Conservation (phyloP, 2,797 vertebrate genomes). For the Sphenodon punctatus region DNA sequence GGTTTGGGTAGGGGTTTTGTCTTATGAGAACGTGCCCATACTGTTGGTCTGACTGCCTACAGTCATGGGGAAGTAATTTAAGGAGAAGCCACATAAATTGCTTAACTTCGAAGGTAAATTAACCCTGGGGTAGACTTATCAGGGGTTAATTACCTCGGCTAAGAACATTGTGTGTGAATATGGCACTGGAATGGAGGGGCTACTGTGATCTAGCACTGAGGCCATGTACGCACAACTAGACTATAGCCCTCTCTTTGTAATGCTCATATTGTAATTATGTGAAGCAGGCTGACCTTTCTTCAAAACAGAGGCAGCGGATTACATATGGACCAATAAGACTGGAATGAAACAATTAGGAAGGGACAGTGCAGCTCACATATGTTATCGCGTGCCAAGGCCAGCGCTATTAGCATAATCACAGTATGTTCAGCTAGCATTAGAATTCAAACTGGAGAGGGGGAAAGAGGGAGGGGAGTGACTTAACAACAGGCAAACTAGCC, state of each 20-base stretch:
- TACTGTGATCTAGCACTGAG: not conserved
- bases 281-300: conserved; percentile 30
- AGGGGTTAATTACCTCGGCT: too few relatives aligned
- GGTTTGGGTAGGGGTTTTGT: too few relatives aligned
- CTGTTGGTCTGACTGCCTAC: too few relatives aligned
- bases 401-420: conserved; percentile 72
- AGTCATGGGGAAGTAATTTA: too few relatives aligned
- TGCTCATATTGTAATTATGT: not conserved
- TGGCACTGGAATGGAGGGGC: too few relatives aligned
- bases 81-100: too few relatives aligned
- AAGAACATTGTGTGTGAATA: too few relatives aligned
- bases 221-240: not conserved
- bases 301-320: conserved; percentile 7
- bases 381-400: conserved; percentile 59
- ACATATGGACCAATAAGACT: not conserved
- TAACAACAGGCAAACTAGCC: conserved; percentile 50
- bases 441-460: conserved; percentile 50
- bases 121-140: too few relatives aligned
- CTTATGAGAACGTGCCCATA: too few relatives aligned
- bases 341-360: conserved; percentile 57
- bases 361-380: conserved; percentile 45
- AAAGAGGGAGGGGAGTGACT: conserved; percentile 32
- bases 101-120: too few relatives aligned
- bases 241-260: not conserved
- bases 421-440: conserved; percentile 58